phyloP scores from a whole-genome alignment of 2,888 invertebrate species.

The Eupithecia inturbata region DNA sequence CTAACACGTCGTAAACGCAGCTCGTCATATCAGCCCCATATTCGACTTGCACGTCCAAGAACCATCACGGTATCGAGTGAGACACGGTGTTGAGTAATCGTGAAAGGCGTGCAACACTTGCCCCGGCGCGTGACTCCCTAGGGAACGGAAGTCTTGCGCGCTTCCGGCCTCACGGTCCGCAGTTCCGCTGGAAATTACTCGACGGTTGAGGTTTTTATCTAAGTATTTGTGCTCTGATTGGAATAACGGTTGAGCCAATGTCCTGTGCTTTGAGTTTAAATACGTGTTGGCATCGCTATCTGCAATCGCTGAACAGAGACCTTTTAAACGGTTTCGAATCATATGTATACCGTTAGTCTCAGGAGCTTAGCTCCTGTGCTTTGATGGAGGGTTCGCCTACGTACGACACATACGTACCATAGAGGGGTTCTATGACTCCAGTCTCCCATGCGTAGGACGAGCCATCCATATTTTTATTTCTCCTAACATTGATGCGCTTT shows the following conservation, averaged over 20 bases:
- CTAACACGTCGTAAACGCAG: background rate
- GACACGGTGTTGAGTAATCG: slow-evolving; percentile 46
- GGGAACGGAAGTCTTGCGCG: slow-evolving; percentile 82
- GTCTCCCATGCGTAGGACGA: too few species aligned
- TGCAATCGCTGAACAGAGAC: background rate
- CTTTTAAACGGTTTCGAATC: background rate
- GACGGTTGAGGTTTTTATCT: slow-evolving; percentile 36
- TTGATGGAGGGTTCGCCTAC: too few species aligned
- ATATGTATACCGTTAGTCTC: too few species aligned
- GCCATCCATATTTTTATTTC: too few species aligned
- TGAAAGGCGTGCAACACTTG: slow-evolving; percentile 65
- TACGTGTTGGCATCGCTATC: background rate
- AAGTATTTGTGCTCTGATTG: slow-evolving; percentile 29
- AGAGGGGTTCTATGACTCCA: too few species aligned
- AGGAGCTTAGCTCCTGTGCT: too few species aligned
- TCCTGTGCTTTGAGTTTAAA: background rate
- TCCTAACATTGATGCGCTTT: too few species aligned
- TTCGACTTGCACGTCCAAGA: slow-evolving; percentile 27
- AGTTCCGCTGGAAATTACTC: slow-evolving; percentile 63
- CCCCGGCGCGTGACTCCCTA: slow-evolving; percentile 75
- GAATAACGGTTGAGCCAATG: slow-evolving; percentile 14
- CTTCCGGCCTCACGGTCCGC: slow-evolving; percentile 70
- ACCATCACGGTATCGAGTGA: background rate
- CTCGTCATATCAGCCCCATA: background rate
- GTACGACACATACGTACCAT: too few species aligned